A percentile compares a stretch with the other conserved stretches of the same genome.
phyloP scores from a whole-genome alignment of 2,797 vertebrate genomes.

The Molothrus ater region DNA sequence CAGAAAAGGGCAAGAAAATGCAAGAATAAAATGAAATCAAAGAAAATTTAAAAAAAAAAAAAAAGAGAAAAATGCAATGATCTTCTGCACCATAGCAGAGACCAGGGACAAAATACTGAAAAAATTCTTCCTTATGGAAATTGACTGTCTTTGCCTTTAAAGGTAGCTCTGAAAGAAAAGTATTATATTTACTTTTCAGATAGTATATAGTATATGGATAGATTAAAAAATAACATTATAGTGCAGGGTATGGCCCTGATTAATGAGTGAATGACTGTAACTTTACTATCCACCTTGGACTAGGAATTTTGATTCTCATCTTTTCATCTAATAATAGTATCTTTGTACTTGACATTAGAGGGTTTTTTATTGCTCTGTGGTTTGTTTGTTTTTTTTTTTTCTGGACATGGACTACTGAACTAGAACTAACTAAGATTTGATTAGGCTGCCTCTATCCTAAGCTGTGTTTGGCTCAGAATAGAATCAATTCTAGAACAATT shows the following conservation, averaged over 20 bases:
- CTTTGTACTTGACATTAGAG: neutral
- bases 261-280: neutral
- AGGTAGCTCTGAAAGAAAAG: neutral
- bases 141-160: neutral
- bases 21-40: neutral
- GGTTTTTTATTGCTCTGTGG: rapidly evolving
- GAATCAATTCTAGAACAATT: neutral
- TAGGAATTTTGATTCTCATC: neutral
- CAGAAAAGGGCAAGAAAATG: neutral
- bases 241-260: neutral
- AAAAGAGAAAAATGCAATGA: neutral
- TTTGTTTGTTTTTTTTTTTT: neutral
- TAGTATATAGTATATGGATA: neutral
- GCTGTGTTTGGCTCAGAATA: neutral
- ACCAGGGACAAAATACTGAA: neutral
- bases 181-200: neutral
- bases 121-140: neutral
- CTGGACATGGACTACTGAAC: neutral
- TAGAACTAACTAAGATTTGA: constrained; percentile 21
- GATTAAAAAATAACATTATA: neutral
- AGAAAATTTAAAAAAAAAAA: neutral
- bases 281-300: neutral
- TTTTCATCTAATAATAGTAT: neutral
- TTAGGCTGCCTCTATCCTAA: neutral
- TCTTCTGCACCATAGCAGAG: neutral